Evolutionary conservation across 2,113 vertebrate genomes (phyloP).

Genomic region (Carassius gibelio): DNA sequence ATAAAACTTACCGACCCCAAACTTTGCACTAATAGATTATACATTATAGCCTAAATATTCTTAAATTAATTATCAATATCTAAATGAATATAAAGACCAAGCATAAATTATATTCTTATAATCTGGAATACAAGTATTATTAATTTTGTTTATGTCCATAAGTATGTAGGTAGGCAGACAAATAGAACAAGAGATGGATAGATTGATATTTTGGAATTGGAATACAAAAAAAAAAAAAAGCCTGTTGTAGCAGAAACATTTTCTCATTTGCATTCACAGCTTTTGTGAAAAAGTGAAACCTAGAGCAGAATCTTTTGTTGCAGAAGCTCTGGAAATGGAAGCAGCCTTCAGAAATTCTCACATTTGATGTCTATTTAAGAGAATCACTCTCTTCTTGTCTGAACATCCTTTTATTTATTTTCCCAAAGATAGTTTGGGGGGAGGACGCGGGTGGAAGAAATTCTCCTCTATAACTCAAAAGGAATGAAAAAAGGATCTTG

Average conservation of each 20-base stretch:
- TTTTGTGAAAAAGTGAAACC: neutral
- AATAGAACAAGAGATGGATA: neutral
- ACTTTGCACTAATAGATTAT: no score
- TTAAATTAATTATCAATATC: no score
- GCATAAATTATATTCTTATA: no score
- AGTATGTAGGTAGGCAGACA: neutral
- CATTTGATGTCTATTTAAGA: constrained; percentile 63
- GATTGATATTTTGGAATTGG: neutral
- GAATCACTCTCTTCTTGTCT: constrained; percentile 58
- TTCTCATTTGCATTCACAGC: neutral
- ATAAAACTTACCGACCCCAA: no score
- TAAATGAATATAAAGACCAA: no score
- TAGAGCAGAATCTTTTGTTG: neutral
- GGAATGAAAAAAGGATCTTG: constrained; percentile 58
- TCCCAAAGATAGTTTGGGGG: constrained; percentile 53
- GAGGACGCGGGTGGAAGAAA: constrained; percentile 7
- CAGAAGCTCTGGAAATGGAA: neutral
- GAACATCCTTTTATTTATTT: constrained; percentile 65
- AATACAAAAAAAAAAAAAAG: neutral
- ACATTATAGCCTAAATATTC: no score
- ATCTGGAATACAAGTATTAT: no score
- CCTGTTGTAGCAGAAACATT: neutral
- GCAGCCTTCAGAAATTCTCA: constrained; percentile 2
- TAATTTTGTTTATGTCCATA: no score
- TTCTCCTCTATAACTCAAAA: constrained; percentile 60